Conservation (phyloP, 2,797 vertebrate species). For the Pangasius sanitwongsei region DNA sequence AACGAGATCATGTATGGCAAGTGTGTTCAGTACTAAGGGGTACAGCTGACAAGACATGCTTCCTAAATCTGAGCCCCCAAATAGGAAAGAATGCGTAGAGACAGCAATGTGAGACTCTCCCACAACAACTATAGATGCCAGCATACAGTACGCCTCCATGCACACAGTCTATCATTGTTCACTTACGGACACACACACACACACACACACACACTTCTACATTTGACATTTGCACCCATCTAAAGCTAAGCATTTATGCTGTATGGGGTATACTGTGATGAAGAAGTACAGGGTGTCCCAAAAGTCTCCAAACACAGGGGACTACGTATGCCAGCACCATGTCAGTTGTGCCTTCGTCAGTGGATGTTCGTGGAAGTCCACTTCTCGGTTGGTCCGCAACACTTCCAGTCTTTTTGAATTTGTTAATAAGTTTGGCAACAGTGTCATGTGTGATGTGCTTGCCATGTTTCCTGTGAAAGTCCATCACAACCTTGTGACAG, state of each 20-base stretch:
- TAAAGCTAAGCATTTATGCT: slow-evolving; percentile 36
- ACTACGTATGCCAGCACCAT: too few species aligned
- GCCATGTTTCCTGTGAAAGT: too few species aligned
- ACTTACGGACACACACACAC: background rate
- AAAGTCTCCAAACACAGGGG: too few species aligned
- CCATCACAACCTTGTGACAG: too few species aligned
- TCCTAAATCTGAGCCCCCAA: slow-evolving; percentile 71
- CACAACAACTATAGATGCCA: slow-evolving; percentile 24
- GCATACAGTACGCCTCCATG: background rate
- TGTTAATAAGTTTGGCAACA: too few species aligned
- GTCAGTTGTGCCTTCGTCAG: too few species aligned
- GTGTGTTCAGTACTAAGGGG: slow-evolving; percentile 39
- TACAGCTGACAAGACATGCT: slow-evolving; percentile 72
- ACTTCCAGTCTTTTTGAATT: too few species aligned
- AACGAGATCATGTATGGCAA: slow-evolving; percentile 46
- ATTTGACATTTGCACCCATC: background rate
- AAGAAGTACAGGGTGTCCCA: background rate
- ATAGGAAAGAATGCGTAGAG: slow-evolving; percentile 66
- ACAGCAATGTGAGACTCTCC: slow-evolving; percentile 12
- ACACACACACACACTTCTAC: background rate
- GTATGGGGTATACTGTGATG: slow-evolving; percentile 3
- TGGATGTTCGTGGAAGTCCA: too few species aligned
- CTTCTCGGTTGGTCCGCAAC: too few species aligned
- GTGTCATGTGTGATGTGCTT: too few species aligned
- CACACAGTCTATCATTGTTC: slow-evolving; percentile 20